Evolutionary conservation across 1,140 invertebrate species (phyloP), one percentile per base, ranked within the genome.

Genomic region (Neodiprion pinetum): DNA sequence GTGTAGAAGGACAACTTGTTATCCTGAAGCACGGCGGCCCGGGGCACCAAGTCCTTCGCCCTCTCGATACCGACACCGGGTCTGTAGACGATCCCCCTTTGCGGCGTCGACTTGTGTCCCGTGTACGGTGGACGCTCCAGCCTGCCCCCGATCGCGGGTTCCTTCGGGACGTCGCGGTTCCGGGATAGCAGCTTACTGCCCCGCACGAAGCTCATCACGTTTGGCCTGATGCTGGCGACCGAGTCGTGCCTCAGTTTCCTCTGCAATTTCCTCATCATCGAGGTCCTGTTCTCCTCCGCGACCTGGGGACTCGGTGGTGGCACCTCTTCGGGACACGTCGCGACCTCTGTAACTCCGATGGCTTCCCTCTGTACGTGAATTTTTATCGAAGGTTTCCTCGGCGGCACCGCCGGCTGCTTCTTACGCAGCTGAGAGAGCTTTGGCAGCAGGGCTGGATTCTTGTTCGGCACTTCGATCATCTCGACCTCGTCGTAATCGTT

Each of bases 1-100:
- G 86, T 72, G 72, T 87, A 90, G 75, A 90, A 89, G 61, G 86
- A 86, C 21, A 92, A 86, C 76, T 90, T 90, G 14, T 90, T 86
- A 76, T 91, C 91, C 0, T 85, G 80, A 17, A 92, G 75, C 9
- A 89, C 85, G 73, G 90, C 89, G 71, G 87, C 89, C 48, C 90
- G 85, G 40, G 80, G 83, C n/a, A 90, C 88, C 76, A 91, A 83
- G 76, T 91, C 90, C 74, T 89, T 90, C 0, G 88, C 81, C 72
- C 88, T 90, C 76, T 89, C 90, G 66, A 88, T 91, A 9, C 88
- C 90, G 7, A 86, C 87, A 17, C 89, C 87, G 17, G 88, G 74
- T 74, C 81, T 82, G 40, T 87, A 87, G 69, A 90, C 75, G 65
- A 86, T 78, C 21, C 89, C 88, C 12, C 81, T 81, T 53, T 81